Evolutionary conservation across 2,888 invertebrate genomes (phyloP).

Genomic region (Drosophila picticornis): DNA sequence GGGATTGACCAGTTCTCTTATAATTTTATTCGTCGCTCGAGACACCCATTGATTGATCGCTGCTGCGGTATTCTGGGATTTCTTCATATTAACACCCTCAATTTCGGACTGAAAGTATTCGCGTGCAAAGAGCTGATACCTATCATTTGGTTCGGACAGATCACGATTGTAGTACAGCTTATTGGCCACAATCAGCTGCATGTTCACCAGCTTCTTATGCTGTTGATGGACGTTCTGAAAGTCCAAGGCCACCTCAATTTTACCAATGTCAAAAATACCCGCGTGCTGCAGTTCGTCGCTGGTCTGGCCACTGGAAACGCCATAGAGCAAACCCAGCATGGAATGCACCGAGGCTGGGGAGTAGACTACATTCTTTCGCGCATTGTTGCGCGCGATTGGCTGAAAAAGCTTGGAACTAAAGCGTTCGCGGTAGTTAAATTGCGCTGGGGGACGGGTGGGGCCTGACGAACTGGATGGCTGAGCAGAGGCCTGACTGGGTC

Average conservation of each 20-base stretch:
- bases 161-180: conserved; percentile 69
- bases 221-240: conserved; percentile 40
- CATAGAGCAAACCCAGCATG: conserved; percentile 89
- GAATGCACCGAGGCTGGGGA: conserved; percentile 88
- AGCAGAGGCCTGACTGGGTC: not conserved
- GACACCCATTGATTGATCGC: conserved; percentile 85
- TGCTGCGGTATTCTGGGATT: conserved; percentile 85
- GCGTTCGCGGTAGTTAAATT: conserved; percentile 50
- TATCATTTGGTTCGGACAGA: conserved; percentile 33
- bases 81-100: conserved; percentile 65
- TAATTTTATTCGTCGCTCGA: conserved; percentile 62
- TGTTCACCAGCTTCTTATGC: conserved; percentile 16
- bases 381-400: conserved; percentile 41
- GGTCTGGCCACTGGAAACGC: conserved; percentile 88
- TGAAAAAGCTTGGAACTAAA: conserved; percentile 70
- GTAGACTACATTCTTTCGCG: conserved; percentile 68
- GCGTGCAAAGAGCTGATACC: conserved; percentile 41
- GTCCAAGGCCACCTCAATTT: conserved; percentile 22
- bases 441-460: conserved; percentile 45
- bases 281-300: conserved; percentile 60
- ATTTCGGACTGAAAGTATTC: conserved; percentile 59
- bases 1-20: conserved; percentile 65
- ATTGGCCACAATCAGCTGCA: conserved; percentile 68
- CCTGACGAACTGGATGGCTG: conserved; percentile 7
- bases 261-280: conserved; percentile 42